These are phyloP conservation scores for Halictus ligatus DNA, from an alignment of 2,888 invertebrate species.

Conservation along the genomic window DNA sequence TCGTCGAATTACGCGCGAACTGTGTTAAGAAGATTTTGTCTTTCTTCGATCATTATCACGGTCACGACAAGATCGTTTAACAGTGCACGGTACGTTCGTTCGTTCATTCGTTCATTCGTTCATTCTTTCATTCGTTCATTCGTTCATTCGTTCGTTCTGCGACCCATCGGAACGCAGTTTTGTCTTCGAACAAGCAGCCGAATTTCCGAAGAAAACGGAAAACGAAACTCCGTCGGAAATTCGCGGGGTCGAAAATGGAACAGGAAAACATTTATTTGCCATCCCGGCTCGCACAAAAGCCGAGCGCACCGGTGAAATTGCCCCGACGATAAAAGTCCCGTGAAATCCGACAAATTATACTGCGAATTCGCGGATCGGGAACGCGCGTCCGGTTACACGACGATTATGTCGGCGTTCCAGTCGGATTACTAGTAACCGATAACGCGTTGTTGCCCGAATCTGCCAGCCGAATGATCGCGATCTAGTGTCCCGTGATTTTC, in stretches of 20 bases:
- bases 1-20: not conserved
- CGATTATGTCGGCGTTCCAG: slow-evolving; percentile 13
- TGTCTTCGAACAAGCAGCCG: not conserved
- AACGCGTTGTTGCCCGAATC: slow-evolving; percentile 5
- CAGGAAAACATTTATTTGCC: not conserved
- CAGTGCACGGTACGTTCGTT: too few species aligned
- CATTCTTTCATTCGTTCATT: too few species aligned
- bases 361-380: slow-evolving; percentile 3
- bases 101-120: too few species aligned
- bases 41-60: not conserved
- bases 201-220: not conserved
- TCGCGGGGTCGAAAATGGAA: not conserved
- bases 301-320: slow-evolving; percentile 10
- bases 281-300: not conserved
- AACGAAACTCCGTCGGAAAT: not conserved
- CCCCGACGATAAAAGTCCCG: not conserved
- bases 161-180: not conserved
- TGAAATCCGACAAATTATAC: slow-evolving; percentile 19
- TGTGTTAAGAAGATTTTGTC: not conserved
- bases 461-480: slow-evolving; percentile 12
- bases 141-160: not conserved
- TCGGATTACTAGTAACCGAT: slow-evolving; percentile 27
- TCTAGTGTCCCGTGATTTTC: not conserved
- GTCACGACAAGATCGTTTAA: too few species aligned
- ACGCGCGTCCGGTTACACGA: not conserved